A percentile compares a stretch with the other conserved stretches of the same genome.
These are phyloP conservation scores for Lepidochrysops patricia DNA, from an alignment of 2,888 invertebrate species.

Conservation along the genomic window DNA sequence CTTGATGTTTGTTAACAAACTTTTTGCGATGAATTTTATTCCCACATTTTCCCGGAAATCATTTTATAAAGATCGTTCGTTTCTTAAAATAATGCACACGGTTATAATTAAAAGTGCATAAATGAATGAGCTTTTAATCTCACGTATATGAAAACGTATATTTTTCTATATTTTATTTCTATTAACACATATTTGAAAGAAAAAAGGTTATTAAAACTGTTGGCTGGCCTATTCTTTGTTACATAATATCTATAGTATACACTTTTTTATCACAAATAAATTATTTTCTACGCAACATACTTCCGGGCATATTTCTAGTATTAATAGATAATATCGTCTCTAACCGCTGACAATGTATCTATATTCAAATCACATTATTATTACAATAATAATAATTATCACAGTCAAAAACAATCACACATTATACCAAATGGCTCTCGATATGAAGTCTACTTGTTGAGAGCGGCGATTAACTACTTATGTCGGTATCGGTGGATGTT, in stretches of 20 bases:
- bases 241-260: too few species aligned
- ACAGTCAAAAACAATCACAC: background rate
- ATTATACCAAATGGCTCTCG: background rate
- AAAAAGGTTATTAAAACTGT: background rate
- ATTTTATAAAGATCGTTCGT: background rate
- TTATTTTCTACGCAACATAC: too few species aligned
- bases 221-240: too few species aligned
- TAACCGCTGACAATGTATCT: too few species aligned
- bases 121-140: background rate
- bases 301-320: too few species aligned
- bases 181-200: background rate
- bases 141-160: background rate
- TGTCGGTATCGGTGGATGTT: background rate
- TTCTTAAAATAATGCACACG: background rate
- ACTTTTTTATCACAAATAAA: too few species aligned
- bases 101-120: background rate
- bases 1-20: conserved; percentile 2
- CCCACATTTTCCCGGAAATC: background rate
- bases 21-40: background rate
- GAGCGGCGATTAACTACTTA: background rate
- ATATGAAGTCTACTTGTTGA: background rate
- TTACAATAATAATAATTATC: too few species aligned
- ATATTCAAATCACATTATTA: too few species aligned
- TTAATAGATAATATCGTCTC: too few species aligned
- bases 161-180: background rate